Evolutionary conservation across 1,140 invertebrate species (phyloP).

Genomic region (Cydia fagiglandana): DNA sequence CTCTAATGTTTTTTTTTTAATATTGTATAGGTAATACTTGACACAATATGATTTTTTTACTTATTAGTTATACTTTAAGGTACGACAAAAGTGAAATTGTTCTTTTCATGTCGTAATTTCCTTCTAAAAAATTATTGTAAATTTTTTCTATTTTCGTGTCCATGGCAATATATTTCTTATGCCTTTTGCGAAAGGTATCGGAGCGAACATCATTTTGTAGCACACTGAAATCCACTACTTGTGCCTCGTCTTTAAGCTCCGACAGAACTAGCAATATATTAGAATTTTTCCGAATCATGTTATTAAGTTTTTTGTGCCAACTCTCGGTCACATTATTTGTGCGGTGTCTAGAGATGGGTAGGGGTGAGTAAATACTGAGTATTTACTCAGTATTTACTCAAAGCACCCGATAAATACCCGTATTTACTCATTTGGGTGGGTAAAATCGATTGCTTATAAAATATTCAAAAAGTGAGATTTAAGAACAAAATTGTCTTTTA

Average conservation of each 20-base stretch:
- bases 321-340: background rate
- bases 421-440: too few species aligned
- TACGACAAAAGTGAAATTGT: background rate
- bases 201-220: background rate
- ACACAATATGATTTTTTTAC: too few species aligned
- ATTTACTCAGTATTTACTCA: too few species aligned
- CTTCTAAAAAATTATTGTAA: background rate
- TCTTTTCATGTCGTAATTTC: background rate
- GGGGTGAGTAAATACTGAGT: too few species aligned
- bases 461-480: too few species aligned
- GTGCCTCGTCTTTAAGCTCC: conserved; percentile 1
- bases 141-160: background rate
- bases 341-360: too few species aligned
- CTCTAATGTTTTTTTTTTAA: too few species aligned
- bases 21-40: too few species aligned
- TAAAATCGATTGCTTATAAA: too few species aligned
- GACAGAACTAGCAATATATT: background rate
- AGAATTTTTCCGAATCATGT: background rate
- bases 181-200: background rate
- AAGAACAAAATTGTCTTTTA: too few species aligned
- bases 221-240: background rate
- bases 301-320: background rate
- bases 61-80: background rate
- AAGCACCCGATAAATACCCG: too few species aligned
- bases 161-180: background rate